Conservation (phyloP, 2,113 vertebrate species). For the Alectura lathami region DNA sequence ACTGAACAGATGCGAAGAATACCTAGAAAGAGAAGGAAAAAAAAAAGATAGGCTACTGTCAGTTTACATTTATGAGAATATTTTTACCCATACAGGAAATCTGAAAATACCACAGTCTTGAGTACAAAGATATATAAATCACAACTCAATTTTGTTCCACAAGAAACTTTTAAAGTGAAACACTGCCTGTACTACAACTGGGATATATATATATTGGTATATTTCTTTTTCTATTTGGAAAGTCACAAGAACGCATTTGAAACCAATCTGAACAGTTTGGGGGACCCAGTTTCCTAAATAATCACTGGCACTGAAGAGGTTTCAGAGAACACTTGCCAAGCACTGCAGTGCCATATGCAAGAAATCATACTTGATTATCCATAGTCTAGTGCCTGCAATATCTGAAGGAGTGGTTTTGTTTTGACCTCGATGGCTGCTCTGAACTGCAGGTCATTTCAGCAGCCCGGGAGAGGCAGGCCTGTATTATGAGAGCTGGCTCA, state of each 20-base stretch:
- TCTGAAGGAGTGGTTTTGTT: background rate
- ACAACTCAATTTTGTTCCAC: constrained; percentile 13
- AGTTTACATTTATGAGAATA: constrained; percentile 35
- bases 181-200: background rate
- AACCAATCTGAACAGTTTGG: background rate
- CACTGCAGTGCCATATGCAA: background rate
- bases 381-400: background rate
- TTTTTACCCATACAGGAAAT: constrained; percentile 13
- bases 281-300: background rate
- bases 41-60: background rate
- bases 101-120: background rate
- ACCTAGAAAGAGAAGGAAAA: constrained; percentile 75
- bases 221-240: background rate
- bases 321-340: background rate
- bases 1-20: constrained; percentile 90
- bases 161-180: background rate
- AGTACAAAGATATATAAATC: background rate
- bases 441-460: background rate
- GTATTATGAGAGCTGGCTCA: background rate
- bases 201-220: background rate
- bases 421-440: background rate
- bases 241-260: background rate
- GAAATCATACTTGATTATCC: background rate
- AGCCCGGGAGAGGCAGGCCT: background rate
- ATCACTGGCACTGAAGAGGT: background rate